phyloP scores from a whole-genome alignment of 2,888 invertebrate species.

The Torymus texanus region DNA sequence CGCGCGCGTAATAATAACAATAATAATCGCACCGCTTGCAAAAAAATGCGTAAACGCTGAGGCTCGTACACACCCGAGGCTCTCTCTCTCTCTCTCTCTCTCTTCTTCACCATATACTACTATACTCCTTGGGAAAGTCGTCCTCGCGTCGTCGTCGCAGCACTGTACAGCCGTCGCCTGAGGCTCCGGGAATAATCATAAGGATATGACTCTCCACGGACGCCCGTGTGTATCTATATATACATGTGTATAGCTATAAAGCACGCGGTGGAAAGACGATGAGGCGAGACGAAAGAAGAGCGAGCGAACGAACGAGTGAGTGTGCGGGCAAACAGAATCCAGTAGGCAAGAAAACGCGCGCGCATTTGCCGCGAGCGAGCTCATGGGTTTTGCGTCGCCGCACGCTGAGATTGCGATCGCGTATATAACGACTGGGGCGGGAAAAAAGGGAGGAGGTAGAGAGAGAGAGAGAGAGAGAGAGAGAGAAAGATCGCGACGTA shows the following conservation, averaged over 20 bases:
- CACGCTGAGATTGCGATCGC: constrained; percentile 12
- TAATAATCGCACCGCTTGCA: constrained; percentile 12
- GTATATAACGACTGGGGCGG: neutral
- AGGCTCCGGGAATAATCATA: constrained; percentile 30
- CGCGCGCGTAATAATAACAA: constrained; percentile 30
- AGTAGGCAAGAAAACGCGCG: constrained; percentile 14
- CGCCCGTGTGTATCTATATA: neutral
- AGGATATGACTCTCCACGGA: constrained; percentile 24
- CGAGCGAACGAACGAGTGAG: neutral
- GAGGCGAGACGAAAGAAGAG: constrained; percentile 28
- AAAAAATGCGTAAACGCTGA: constrained; percentile 21
- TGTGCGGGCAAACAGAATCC: neutral
- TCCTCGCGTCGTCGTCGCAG: neutral
- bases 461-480: neutral
- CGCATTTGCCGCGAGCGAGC: too few relatives aligned
- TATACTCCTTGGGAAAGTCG: constrained; percentile 40
- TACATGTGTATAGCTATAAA: too few relatives aligned
- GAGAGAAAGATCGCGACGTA: constrained; percentile 2
- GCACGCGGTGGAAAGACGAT: constrained; percentile 17
- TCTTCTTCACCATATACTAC: too few relatives aligned
- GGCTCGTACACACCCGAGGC: neutral
- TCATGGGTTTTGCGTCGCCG: neutral
- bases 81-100: too few relatives aligned
- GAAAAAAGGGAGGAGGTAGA: too few relatives aligned
- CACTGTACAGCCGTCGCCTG: neutral